Base-by-base conservation (phyloP, 2,113 vertebrate species). In the Anarhynchus alexandrinus region DNA sequence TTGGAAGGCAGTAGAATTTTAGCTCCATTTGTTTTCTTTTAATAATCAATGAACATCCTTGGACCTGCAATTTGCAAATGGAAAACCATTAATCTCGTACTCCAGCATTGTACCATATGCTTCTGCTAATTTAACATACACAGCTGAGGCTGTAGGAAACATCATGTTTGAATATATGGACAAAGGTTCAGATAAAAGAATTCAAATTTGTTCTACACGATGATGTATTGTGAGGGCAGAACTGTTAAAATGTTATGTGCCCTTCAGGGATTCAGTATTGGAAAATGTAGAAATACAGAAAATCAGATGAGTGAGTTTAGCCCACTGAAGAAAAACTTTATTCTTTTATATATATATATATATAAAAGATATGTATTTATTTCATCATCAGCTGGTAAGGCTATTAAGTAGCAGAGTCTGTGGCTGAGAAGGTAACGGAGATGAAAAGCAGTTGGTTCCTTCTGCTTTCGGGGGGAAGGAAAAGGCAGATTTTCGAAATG, bases 21-120 rank as follows among this genome's bases (percentile, higher is more conserved):
- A 93, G 57, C 87, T 92, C 94, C 90, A 73, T 96, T 97, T 90
- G 67, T 91, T 94, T 88, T 86, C 85, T 77, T 85, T 92, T 72
- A 87, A 51, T 70, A 74, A 91, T 96, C 91, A 77, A 15, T 89
- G 84, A 67, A 66, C 83, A 88, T 94, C 93, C 82, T 88, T 71
- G 58, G 71, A 95, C 96, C 98, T 98, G 95, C 82, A 97, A 96
- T 95, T 96, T 88, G 82, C 42, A 96, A 97, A 97, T 84, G 79
- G 71, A 82, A 93, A 92, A 85, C 1, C 1, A 86, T 97, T 94
- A 97, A 90, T 95, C 45, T 67, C 11, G 49, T 62, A 38, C 32
- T 71, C 82, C 80, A 78, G 82, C 80, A 3, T 54, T 62, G 57
- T 17, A 29, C 72, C 43, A 26, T 58, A 27, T 43, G 59, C 82